Base-by-base conservation (phyloP, 2,888 invertebrate species). In the Drepanosiphum platanoidis region DNA sequence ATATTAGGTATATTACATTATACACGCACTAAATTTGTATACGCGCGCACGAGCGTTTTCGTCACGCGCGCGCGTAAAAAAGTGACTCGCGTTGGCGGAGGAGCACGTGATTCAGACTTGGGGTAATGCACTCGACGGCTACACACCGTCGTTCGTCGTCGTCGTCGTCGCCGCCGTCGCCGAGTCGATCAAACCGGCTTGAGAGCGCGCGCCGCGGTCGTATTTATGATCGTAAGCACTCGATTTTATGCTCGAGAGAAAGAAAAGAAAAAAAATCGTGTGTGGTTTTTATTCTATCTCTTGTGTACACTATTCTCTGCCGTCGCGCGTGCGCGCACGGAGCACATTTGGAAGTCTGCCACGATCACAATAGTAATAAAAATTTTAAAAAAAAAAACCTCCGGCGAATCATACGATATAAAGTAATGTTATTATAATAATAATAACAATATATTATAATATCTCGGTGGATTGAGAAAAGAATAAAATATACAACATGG, bases 321-420 rank as follows among this genome's bases (percentile, higher is more conserved):
- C 39, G 34, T 61, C 13, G 34, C 52, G 80, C 39, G 36, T 9
- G 27, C 61, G 22, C 39, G 30, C 75, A 27, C 80, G 27, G 22
- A 30, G 30, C 75, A 27, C 80, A 36, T 82, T 82, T 82, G 81
- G 81, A 82, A 32, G 30, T 61, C 39, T 82, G 81, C 81, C 81
- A 82, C 61, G 61, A 72, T 13, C 58, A 39, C 58, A 42, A 64
- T 36, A 22, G 80, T 27, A 80, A 80, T 66, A 68, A 66, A 78
- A 64, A 36, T 77, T 13, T n/a, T 32, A 52, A 34, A 36, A 36
- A 42, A 27, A 46, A 64, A 64, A 30, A 64, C 30, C 13, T 4
- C 13, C 66, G 32, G 30, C 32, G 13, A 32, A 32, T 32, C 15
- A 13, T 32, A n/a, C n/a, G n/a, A n/a, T 18, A 18, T 46, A 18